phyloP scores from a whole-genome alignment of 2,888 invertebrate species.

The Stictocephala bisonia region DNA sequence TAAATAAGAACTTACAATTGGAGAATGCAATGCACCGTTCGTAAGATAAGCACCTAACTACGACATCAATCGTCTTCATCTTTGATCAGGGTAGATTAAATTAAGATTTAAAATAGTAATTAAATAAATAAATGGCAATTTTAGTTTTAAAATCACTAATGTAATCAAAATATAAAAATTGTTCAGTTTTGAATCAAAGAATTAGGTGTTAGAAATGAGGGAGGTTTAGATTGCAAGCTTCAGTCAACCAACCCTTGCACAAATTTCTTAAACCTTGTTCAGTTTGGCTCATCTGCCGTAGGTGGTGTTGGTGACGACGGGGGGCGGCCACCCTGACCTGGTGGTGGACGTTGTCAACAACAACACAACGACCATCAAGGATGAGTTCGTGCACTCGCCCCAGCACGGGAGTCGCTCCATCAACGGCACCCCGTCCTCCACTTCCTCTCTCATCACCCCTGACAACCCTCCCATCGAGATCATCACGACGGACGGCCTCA shows the following conservation, averaged over 20 bases:
- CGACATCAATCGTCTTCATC: too few relatives aligned
- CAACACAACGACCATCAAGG: conserved; percentile 66
- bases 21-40: too few relatives aligned
- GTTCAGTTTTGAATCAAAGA: too few relatives aligned
- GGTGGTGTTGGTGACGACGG: conserved; percentile 67
- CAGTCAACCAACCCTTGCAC: neutral
- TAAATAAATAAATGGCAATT: too few relatives aligned
- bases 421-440: conserved; percentile 71
- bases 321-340: conserved; percentile 63
- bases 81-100: too few relatives aligned
- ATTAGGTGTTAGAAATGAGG: too few relatives aligned
- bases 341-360: conserved; percentile 68
- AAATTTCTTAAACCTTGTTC: conserved; percentile 55
- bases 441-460: conserved; percentile 73
- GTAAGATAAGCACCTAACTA: too few relatives aligned
- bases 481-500: conserved; percentile 65
- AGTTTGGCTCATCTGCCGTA: too few relatives aligned
- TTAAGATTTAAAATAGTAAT: too few relatives aligned
- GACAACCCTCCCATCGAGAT: conserved; percentile 67
- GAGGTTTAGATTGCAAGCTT: neutral
- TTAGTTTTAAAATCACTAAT: too few relatives aligned
- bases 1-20: too few relatives aligned
- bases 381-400: conserved; percentile 68
- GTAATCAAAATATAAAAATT: too few relatives aligned
- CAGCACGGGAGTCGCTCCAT: conserved; percentile 76